phyloP scores from a whole-genome alignment of 2,113 vertebrate genomes.

The Salvator merianae region DNA sequence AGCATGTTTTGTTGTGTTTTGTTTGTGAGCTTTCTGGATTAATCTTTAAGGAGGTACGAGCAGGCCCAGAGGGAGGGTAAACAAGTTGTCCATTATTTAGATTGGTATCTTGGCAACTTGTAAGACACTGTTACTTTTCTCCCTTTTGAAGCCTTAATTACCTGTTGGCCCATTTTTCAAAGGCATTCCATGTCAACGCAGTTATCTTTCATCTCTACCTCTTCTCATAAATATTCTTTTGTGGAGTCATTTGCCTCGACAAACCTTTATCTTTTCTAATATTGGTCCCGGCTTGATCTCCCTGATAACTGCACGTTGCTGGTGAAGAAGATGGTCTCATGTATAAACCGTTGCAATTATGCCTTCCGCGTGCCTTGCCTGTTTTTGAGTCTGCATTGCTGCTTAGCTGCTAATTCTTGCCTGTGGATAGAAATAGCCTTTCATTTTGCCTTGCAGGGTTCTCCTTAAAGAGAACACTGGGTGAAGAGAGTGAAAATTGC shows the following conservation, averaged over 20 bases:
- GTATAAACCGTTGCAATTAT: constrained; percentile 38
- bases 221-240: constrained; percentile 48
- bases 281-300: constrained; percentile 44
- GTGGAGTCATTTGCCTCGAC: constrained; percentile 35
- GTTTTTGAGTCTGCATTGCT: not conserved
- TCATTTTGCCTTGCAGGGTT: too few relatives aligned
- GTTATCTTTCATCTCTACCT: constrained; percentile 54
- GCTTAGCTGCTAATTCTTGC: not conserved
- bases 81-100: not conserved
- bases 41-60: not conserved
- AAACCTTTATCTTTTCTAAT: constrained; percentile 62
- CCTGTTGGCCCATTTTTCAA: constrained; percentile 56
- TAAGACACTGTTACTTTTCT: constrained; percentile 36
- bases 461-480: too few relatives aligned
- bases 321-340: constrained; percentile 28
- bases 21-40: not conserved
- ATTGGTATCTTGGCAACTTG: constrained; percentile 15
- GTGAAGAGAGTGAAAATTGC: not conserved
- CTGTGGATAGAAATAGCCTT: too few relatives aligned
- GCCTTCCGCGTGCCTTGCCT: constrained; percentile 9
- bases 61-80: not conserved
- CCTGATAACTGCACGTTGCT: constrained; percentile 34
- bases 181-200: constrained; percentile 10
- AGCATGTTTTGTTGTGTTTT: not conserved
- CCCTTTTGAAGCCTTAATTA: constrained; percentile 56